Evolutionary conservation across 2,888 invertebrate species (phyloP).

Genomic region (Entomobrya proxima): DNA sequence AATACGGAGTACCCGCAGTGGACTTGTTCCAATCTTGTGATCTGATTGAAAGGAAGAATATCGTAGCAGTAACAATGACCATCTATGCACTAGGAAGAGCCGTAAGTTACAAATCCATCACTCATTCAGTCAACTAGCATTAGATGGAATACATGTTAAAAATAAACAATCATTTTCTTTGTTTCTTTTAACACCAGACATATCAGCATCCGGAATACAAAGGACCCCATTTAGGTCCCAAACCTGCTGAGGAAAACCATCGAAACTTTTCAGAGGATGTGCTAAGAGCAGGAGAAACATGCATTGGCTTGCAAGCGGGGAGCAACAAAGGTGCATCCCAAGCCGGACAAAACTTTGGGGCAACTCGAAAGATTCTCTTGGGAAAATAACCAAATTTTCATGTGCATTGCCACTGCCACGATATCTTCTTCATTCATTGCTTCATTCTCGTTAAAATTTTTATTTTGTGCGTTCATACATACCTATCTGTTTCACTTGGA

Average conservation of each 20-base stretch:
- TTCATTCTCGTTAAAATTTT: conserved; percentile 33
- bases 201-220: conserved; percentile 90
- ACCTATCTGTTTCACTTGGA: background rate
- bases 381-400: conserved; percentile 73
- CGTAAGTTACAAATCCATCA: conserved; percentile 79
- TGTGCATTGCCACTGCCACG: background rate
- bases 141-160: background rate
- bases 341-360: conserved; percentile 92
- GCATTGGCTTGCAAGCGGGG: conserved; percentile 93
- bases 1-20: conserved; percentile 89
- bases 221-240: conserved; percentile 89
- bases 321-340: conserved; percentile 90
- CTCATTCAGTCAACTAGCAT: background rate
- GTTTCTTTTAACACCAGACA: conserved; percentile 81
- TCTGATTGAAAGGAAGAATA: conserved; percentile 93
- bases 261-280: conserved; percentile 89
- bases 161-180: conserved; percentile 15
- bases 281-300: conserved; percentile 87
- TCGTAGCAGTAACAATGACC: conserved; percentile 90
- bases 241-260: conserved; percentile 89
- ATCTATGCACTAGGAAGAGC: conserved; percentile 92
- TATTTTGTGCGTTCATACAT: conserved; percentile 48
- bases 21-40: conserved; percentile 95
- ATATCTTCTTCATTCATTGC: background rate
- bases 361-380: conserved; percentile 87